phyloP scores from a whole-genome alignment of 2,113 vertebrate species.

The Nipponia nippon region DNA sequence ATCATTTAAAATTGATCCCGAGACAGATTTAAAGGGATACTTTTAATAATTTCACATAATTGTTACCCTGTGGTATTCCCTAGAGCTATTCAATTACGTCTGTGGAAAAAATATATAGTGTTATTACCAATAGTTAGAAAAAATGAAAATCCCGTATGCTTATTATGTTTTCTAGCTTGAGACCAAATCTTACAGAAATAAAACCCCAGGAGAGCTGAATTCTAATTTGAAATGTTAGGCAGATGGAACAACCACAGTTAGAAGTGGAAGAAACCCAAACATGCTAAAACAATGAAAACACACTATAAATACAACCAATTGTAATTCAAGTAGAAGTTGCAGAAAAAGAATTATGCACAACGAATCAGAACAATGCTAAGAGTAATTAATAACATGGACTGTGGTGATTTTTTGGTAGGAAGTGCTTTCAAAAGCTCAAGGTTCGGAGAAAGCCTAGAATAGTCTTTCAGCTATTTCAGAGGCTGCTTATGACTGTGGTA shows the following conservation, averaged over 20 bases:
- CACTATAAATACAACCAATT: neutral
- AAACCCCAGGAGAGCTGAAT: neutral
- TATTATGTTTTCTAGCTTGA: neutral
- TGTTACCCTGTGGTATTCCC: neutral
- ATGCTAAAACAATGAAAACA: neutral
- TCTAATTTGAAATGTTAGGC: neutral
- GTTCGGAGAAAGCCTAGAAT: neutral
- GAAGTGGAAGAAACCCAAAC: neutral
- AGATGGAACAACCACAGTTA: neutral
- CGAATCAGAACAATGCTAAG: neutral
- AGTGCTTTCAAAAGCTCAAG: neutral
- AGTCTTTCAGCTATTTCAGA: neutral
- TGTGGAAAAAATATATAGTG: neutral
- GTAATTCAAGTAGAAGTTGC: neutral
- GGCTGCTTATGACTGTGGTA: rapidly evolving
- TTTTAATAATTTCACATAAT: neutral
- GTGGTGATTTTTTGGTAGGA: neutral
- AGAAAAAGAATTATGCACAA: neutral
- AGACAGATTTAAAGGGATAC: neutral
- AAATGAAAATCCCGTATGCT: neutral
- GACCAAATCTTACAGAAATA: neutral
- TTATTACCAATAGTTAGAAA: neutral
- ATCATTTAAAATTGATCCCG: neutral
- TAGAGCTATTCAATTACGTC: neutral
- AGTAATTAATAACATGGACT: neutral